Percentiles rank a stretch among this genome's conserved stretches.
Conservation (phyloP, 2,797 vertebrate species). For the Coluber constrictor region DNA sequence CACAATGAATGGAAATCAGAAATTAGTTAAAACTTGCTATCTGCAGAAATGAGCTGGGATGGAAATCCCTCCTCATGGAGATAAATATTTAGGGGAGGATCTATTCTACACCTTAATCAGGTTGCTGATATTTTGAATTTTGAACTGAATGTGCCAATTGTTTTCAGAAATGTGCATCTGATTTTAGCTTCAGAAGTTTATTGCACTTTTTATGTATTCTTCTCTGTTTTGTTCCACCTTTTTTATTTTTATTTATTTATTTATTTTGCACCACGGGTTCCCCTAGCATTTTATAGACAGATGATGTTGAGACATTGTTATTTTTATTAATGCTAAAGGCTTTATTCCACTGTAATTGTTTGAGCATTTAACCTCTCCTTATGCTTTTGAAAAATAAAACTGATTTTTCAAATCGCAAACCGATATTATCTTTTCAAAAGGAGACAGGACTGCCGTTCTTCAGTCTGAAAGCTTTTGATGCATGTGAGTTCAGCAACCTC, state of each 20-base stretch:
- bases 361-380: not conserved
- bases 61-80: not conserved
- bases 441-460: not conserved
- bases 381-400: not conserved
- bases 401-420: not conserved
- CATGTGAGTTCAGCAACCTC: not conserved
- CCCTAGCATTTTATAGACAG: not conserved
- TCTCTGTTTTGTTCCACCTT: not conserved
- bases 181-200: not conserved
- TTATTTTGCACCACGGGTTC: not conserved
- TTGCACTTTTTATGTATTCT: not conserved
- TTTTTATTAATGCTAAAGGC: slow-evolving; percentile 1
- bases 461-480: not conserved
- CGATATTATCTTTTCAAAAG: not conserved
- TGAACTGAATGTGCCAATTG: not conserved
- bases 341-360: not conserved
- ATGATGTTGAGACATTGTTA: not conserved
- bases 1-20: not conserved
- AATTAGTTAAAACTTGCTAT: not conserved
- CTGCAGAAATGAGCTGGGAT: not conserved
- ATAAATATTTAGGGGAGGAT: not conserved
- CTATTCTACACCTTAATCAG: not conserved
- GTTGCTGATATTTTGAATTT: not conserved
- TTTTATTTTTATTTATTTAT: not conserved
- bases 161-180: not conserved